Percentiles rank a stretch among this genome's conserved stretches.
Conservation (phyloP, 2,797 vertebrate species). For the Schizopygopsis pylzovi region DNA sequence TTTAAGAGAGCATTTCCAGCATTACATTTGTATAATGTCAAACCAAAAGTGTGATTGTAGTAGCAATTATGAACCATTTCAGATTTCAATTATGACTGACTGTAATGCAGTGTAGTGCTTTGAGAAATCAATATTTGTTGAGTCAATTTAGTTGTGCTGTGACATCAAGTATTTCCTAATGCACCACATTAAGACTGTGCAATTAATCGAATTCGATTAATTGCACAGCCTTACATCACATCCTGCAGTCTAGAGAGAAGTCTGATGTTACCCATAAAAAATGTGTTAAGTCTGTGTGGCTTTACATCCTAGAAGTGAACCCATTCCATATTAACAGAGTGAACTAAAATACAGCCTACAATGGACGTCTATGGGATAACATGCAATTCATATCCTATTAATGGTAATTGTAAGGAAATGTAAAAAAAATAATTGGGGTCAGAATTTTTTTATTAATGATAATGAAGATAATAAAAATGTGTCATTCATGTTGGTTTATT, state of each 20-base stretch:
- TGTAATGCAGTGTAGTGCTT: neutral
- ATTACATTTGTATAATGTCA: neutral
- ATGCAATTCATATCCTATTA: neutral
- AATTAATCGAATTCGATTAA: too few relatives aligned
- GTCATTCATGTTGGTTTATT: too few relatives aligned
- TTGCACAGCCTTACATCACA: neutral
- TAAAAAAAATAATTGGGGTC: neutral
- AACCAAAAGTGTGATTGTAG: slow-evolving; percentile 15
- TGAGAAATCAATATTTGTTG: slow-evolving; percentile 22
- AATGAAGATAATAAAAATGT: neutral
- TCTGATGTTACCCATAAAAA: neutral
- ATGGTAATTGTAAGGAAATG: neutral
- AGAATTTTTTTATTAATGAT: too few relatives aligned
- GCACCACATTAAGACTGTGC: neutral
- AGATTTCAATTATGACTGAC: neutral
- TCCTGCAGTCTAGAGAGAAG: neutral
- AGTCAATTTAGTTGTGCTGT: neutral
- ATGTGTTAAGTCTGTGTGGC: neutral
- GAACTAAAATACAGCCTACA: neutral
- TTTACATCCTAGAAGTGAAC: neutral
- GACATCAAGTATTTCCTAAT: neutral
- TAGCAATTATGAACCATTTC: slow-evolving; percentile 10
- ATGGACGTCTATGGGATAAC: neutral
- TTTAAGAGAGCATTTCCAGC: slow-evolving; percentile 12
- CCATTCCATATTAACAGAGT: neutral